phyloP scores from a whole-genome alignment of 2,797 vertebrate species.

The Dallia pectoralis region DNA sequence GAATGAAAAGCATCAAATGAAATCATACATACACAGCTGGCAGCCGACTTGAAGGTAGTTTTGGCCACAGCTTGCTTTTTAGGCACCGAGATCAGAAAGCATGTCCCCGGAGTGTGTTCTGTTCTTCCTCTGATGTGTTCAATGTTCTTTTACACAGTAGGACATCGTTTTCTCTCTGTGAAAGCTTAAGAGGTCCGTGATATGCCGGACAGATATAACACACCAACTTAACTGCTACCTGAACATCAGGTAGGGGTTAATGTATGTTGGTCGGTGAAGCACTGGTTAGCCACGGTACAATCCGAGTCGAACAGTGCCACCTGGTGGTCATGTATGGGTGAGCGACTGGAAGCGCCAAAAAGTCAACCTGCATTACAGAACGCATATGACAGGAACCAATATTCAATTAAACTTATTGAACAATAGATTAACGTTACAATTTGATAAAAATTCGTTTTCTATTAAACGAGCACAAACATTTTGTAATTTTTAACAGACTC shows the following conservation, averaged over 20 bases:
- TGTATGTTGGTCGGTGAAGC: not conserved
- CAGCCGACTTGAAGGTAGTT: not conserved
- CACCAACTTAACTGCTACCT: not conserved
- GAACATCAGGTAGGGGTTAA: not conserved
- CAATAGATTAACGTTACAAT: not conserved
- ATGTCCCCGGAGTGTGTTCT: not conserved
- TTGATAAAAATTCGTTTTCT: no score
- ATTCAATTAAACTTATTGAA: not conserved
- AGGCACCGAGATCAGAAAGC: not conserved
- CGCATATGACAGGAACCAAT: not conserved
- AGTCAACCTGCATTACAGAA: not conserved
- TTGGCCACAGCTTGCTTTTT: not conserved
- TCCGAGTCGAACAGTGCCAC: slow-evolving; percentile 28
- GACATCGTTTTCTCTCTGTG: not conserved
- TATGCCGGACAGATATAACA: not conserved
- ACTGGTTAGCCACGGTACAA: not conserved
- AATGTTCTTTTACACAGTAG: not conserved
- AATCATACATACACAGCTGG: not conserved
- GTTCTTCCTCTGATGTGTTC: not conserved
- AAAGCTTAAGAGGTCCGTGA: not conserved
- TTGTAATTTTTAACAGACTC: not conserved
- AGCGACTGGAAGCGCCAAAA: not conserved
- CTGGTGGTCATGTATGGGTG: slow-evolving; percentile 17
- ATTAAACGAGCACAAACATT: no score
- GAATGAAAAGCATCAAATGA: not conserved